These are phyloP conservation scores for Allygus modestus DNA, from an alignment of 2,888 invertebrate species.

Conservation along the genomic window DNA sequence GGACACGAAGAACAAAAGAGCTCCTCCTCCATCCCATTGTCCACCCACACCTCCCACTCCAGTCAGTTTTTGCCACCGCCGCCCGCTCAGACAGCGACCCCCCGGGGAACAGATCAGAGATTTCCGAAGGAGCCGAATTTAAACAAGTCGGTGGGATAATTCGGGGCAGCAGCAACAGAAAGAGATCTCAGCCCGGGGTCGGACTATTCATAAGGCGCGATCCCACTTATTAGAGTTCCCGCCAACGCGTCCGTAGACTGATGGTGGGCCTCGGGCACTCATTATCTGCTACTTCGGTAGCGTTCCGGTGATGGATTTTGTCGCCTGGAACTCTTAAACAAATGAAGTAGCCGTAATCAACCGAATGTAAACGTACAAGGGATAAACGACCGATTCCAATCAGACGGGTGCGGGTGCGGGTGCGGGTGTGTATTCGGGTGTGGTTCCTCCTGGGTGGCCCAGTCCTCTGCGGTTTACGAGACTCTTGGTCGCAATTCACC, in stretches of 20 bases:
- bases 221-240: conserved; percentile 25
- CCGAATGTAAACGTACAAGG: not conserved
- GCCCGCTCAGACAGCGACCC: not conserved
- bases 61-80: not conserved
- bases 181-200: conserved; percentile 33
- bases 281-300: conserved; percentile 14
- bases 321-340: not conserved
- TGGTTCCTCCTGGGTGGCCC: conserved; percentile 2
- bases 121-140: conserved; percentile 1
- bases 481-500: conserved; percentile 13
- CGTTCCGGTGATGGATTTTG: conserved; percentile 18
- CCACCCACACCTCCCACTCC: not conserved
- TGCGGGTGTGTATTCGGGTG: not conserved
- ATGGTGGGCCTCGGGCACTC: not conserved
- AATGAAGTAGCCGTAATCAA: not conserved
- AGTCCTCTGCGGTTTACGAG: not conserved
- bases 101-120: not conserved
- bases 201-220: conserved; percentile 17
- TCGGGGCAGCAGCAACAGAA: conserved; percentile 31
- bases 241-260: not conserved
- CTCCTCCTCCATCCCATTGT: too few species aligned
- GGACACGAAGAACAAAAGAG: too few species aligned
- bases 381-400: too few species aligned
- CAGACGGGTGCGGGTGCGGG: not conserved
- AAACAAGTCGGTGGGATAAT: conserved; percentile 21